Conservation (phyloP, 2,797 vertebrate genomes). For the Pipistrellus kuhlii region DNA sequence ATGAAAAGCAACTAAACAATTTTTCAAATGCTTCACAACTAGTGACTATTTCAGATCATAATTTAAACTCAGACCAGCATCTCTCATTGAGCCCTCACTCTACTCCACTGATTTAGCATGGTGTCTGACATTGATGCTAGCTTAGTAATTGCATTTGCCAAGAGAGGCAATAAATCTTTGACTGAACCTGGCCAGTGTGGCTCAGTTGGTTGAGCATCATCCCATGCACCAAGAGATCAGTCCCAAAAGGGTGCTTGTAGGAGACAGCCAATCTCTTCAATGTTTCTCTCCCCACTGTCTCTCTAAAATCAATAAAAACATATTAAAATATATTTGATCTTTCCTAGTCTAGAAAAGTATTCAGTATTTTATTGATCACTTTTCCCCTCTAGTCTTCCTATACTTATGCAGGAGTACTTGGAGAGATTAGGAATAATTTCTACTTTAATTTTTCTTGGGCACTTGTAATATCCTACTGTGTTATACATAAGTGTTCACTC, state of each 20-base stretch:
- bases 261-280: too few relatives aligned
- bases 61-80: neutral
- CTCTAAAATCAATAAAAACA: too few relatives aligned
- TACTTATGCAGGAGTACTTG: neutral
- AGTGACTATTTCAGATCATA: neutral
- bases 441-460: neutral
- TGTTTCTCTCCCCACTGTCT: too few relatives aligned
- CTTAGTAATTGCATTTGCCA: neutral
- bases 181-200: neutral
- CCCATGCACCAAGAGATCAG: too few relatives aligned
- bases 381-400: neutral
- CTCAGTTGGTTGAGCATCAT: too few relatives aligned
- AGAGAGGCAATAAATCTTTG: neutral
- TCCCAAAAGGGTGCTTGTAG: too few relatives aligned
- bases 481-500: neutral
- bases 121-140: neutral
- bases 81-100: neutral
- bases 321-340: neutral
- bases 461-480: neutral
- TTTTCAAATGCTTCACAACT: neutral
- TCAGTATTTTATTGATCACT: slow-evolving; percentile 27
- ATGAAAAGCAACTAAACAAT: neutral
- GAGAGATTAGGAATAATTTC: neutral
- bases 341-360: neutral
- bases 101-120: neutral